Evolutionary conservation across 2,888 invertebrate species (phyloP), one percentile per base, ranked within the genome.

Genomic region (Melieria omissa): DNA sequence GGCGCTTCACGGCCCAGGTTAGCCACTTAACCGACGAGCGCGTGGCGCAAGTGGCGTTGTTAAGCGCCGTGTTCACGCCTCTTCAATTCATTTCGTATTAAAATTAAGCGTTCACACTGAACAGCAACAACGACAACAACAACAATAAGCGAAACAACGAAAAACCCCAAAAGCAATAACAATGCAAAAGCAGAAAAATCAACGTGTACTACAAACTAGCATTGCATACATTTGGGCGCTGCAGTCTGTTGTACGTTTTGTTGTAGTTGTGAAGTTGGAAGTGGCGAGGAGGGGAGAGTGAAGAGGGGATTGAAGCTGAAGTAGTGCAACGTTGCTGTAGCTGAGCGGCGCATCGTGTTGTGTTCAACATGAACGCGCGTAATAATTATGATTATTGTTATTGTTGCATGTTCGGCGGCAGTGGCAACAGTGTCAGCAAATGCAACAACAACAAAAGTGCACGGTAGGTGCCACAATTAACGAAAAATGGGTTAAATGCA

Each of bases 401-500:
- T 49, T 60, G 55, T 61, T 64, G 71, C 54, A 64, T 62, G 64
- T 60, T 60, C 54, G 6, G 29, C 29, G 16, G 46, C 29, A 14
- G 10, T 14, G 9, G 9, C 44, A 44, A 5, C 12, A 52, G 52
- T 44, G 52, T 60, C 45, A 68, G 52, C 62, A 57, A 52, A 57
- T 57, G 57, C 57, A 57, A 14, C 52, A n/a, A 52, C 52, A 52
- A 52, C 14, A 8, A n/a, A 14, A 14, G 52, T 52, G 52, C 52
- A 52, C 63, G 49, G 42, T 46, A 45, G 49, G 16, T 55, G 64
- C 46, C 14, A 41, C n/a, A 16, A 49, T 46, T 16, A 45, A 49
- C 45, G 64, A 70, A 74, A 77, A 76, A 75, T 74, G 76, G 76
- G 78, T 76, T 78, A 76, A 78, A 77, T 76, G 74, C 74, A 75